Evolutionary conservation across 92 coral and sea anemone genomes (phyloP), one percentile per base, ranked within the genome.

Genomic region (Phymanthus crucifer): DNA sequence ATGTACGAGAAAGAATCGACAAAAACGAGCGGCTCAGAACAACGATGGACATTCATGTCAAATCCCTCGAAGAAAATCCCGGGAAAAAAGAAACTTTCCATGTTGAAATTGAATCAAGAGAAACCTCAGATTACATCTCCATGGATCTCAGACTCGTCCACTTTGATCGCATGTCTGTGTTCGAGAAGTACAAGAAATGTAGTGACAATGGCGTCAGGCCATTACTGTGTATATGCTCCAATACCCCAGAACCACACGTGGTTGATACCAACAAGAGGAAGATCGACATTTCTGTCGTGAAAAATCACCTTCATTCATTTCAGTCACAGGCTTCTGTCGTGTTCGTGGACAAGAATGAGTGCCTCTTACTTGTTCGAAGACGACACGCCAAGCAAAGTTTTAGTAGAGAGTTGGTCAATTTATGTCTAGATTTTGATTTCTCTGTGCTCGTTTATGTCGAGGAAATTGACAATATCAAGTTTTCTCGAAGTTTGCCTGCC

Each of bases 151-250:
- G 31, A 27, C 83, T 93, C 11, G 26, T 90, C 0, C 78, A 85
- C 27, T 87, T 56, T 35, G 93, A 93, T 19, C 81, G 94, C 24
- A 71, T 90, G 1, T 87, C 97, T 21, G 76, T 85, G 47, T 93
- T 85, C 45, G 94, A 88, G 29, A 79, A 78, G 16, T 93, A 93
- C 86, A 71, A 78, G 32, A 34, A 24, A 8, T 93, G 97, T 61
- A 86, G 86, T 14, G 97, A 93, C 61, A 48, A 66, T 65, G 84
- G 79, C 8, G 87, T 85, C 37, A 79, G 76, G 17, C 82, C 83
- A 0, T 79, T 87, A 76, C 66, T 90, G 12, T 93, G 97, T 70
- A 83, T 93, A 13, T 93, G 97, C 46, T 86, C 87, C 11, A 54
- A 23, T 40, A 72, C 73, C 23, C 32, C 80, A 12, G 31, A 11